phyloP scores from a whole-genome alignment of 2,113 vertebrate species.

The Anser brachyrhynchus region DNA sequence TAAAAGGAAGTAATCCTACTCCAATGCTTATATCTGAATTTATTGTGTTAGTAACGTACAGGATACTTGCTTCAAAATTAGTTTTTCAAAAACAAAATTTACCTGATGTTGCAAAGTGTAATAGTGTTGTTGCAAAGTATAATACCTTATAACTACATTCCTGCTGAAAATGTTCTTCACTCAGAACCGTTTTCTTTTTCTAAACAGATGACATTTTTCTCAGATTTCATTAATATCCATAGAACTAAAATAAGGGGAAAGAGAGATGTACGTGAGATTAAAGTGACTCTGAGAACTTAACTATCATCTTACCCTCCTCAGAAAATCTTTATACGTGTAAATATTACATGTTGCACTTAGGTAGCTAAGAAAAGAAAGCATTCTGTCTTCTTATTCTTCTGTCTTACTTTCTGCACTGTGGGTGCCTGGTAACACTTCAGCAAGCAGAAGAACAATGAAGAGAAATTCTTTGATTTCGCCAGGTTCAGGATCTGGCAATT shows the following conservation, averaged over 20 bases:
- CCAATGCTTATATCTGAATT: not conserved
- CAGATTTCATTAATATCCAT: slow-evolving; percentile 37
- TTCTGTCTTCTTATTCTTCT: not conserved
- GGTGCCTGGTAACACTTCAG: not conserved
- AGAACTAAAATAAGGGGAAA: slow-evolving; percentile 14
- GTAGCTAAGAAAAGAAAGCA: not conserved
- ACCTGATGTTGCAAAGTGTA: not conserved
- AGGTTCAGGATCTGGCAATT: not conserved
- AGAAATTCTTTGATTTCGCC: not conserved
- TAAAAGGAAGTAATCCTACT: not conserved
- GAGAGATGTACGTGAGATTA: not conserved
- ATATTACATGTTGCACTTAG: not conserved
- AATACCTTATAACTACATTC: not conserved
- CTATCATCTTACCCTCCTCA: not conserved
- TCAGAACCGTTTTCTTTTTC: slow-evolving; percentile 5
- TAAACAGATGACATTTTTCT: not conserved
- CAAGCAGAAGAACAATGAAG: not conserved
- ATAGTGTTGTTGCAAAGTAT: not conserved
- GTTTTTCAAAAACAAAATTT: not conserved
- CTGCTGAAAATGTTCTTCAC: not conserved
- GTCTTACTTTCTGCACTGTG: not conserved
- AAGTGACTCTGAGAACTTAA: not conserved
- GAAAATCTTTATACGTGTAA: not conserved
- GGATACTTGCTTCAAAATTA: slow-evolving; percentile 11
- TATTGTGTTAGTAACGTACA: not conserved